Evolutionary conservation across 2,113 vertebrate genomes (phyloP).

Genomic region (Nansenia antarctica): DNA sequence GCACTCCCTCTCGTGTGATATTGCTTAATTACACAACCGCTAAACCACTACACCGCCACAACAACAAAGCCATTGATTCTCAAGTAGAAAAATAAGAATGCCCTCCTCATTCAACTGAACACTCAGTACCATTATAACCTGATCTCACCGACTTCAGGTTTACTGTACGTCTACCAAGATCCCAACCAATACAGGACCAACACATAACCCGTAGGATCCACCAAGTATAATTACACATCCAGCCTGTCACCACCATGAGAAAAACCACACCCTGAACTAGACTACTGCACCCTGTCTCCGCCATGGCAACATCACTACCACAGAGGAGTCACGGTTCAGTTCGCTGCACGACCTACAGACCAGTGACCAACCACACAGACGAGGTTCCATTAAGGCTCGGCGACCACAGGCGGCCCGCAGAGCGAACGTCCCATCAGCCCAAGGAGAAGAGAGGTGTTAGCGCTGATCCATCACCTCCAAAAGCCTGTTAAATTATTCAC

Average conservation of each 20-base stretch:
- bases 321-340: neutral
- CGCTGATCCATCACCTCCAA: neutral
- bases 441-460: constrained; percentile 2
- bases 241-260: neutral
- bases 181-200: no score
- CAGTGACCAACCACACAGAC: neutral
- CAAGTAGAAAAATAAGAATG: neutral
- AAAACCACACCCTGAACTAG: neutral
- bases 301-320: neutral
- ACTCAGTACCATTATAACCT: neutral
- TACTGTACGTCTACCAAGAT: no score
- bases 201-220: no score
- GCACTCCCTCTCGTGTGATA: no score
- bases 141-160: neutral
- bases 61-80: neutral
- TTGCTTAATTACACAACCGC: no score
- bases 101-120: neutral
- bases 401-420: neutral
- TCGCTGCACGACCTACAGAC: neutral
- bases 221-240: no score
- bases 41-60: neutral
- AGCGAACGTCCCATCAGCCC: neutral
- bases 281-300: neutral
- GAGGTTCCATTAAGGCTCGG: neutral
- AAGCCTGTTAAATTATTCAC: constrained; percentile 4